Conservation (phyloP, 53 echinoderm and acorn worm species). For the Luidia sarsii region DNA sequence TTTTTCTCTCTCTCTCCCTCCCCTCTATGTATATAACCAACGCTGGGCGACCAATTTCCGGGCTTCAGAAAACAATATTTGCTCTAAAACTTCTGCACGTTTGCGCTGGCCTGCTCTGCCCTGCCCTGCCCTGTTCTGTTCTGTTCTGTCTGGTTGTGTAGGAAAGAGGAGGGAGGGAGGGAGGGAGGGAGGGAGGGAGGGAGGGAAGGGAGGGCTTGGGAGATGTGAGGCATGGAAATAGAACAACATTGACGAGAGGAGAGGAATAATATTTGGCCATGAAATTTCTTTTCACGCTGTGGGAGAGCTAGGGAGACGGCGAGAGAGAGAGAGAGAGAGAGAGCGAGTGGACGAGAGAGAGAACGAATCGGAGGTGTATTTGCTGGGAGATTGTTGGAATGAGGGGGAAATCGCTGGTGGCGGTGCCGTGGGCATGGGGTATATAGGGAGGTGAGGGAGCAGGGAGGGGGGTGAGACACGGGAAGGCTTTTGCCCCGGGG, state of each 20-base stretch:
- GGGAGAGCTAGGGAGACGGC: too few relatives aligned
- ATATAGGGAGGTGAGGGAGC: too few relatives aligned
- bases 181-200: neutral
- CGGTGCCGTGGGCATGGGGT: slow-evolving; percentile 7
- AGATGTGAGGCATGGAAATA: neutral
- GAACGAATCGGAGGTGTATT: neutral
- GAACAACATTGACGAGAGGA: neutral
- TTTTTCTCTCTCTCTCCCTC: neutral
- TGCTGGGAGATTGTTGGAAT: neutral
- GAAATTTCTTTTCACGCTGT: neutral
- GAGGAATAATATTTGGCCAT: neutral
- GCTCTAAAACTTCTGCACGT: slow-evolving; percentile 23
- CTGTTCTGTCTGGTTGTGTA: neutral
- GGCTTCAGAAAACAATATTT: slow-evolving; percentile 47
- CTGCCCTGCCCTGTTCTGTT: neutral
- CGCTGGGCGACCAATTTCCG: slow-evolving; percentile 40
- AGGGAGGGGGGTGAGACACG: too few relatives aligned
- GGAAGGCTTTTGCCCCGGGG: too few relatives aligned
- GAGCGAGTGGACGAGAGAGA: too few relatives aligned
- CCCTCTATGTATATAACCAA: neutral
- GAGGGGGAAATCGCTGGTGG: neutral
- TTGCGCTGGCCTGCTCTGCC: neutral
- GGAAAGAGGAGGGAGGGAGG: neutral
- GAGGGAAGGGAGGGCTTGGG: too few relatives aligned
- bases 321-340: too few relatives aligned